Percentiles rank a stretch among this genome's conserved stretches.
These are phyloP conservation scores for Shinisaurus crocodilurus DNA, from an alignment of 2,113 vertebrate species.

Conservation along the genomic window DNA sequence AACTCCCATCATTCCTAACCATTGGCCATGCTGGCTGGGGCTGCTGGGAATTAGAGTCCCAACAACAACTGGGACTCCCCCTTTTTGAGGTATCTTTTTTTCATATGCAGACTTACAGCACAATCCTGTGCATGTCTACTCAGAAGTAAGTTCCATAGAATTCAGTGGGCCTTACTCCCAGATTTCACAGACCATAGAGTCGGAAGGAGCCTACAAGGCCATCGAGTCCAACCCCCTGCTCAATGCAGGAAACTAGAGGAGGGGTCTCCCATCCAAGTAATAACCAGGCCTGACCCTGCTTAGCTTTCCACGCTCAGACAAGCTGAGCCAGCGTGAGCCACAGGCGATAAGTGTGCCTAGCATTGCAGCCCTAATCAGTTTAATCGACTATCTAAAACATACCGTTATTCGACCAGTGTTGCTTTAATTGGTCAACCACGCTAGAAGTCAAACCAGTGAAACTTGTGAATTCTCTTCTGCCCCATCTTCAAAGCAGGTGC, in stretches of 20 bases:
- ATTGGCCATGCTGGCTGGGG: neutral
- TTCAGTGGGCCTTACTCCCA: neutral
- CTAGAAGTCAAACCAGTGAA: neutral
- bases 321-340: too few relatives aligned
- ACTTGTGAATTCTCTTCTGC: neutral
- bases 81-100: neutral
- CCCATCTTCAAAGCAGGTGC: constrained; percentile 25
- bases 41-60: neutral
- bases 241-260: too few relatives aligned
- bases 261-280: too few relatives aligned
- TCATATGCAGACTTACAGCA: neutral
- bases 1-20: too few relatives aligned
- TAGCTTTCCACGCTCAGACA: too few relatives aligned
- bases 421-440: neutral
- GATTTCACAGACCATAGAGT: too few relatives aligned
- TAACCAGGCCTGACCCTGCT: too few relatives aligned
- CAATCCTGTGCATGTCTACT: neutral
- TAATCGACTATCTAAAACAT: neutral
- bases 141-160: neutral
- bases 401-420: neutral
- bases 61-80: neutral
- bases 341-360: neutral
- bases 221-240: too few relatives aligned
- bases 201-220: too few relatives aligned
- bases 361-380: neutral